Evolutionary conservation across 2,888 invertebrate species (phyloP), one percentile per base, ranked within the genome.

Genomic region (Drymonia ruficornis): DNA sequence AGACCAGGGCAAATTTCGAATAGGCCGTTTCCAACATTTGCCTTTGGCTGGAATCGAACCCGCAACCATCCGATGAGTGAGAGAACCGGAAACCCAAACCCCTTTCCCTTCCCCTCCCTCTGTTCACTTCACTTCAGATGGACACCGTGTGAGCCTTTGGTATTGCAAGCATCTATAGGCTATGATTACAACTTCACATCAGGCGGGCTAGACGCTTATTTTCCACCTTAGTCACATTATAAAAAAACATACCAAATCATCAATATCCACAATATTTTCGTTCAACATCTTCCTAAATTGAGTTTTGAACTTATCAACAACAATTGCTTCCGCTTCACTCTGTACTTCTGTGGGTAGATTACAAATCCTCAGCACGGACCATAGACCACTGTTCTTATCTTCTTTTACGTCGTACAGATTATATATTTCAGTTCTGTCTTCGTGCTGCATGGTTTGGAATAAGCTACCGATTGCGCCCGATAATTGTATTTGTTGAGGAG

Each of bases 401-500:
- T 84, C 78, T 28, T 71, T 59, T 7, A 83, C 53, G 29, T 72
- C 69, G 15, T 81, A 83, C 43, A 79, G 70, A 40, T 78, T 80
- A 49, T 74, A 79, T 7, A 90, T 53, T 59, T 62, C 70, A 0
- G 73, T 47, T 70, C 81, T 87, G 19, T 87, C 82, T 12, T 84
- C 83, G 38, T 72, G 58, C 0, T 71, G 56, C 70, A 88, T 65
- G 1, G 52, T 52, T 60, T 78, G 62, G 48, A 85, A 89, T n/a
- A 90, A 56, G 43, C 69, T 66, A 11, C 61, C 61, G 18, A 91
- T 73, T 0, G 80, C 80, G 23, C 73, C 59, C 1, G 65, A 61
- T 12, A 93, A 51, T 40, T 88, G 77, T 0, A 79, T 54, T 62
- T 73, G 65, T 73, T 89, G 91, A 0, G 87, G 88, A 0, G 86